Percentiles rank a stretch among this genome's conserved stretches.
Evolutionary conservation across 2,888 invertebrate genomes (phyloP).

Genomic region (Timema cristinae): DNA sequence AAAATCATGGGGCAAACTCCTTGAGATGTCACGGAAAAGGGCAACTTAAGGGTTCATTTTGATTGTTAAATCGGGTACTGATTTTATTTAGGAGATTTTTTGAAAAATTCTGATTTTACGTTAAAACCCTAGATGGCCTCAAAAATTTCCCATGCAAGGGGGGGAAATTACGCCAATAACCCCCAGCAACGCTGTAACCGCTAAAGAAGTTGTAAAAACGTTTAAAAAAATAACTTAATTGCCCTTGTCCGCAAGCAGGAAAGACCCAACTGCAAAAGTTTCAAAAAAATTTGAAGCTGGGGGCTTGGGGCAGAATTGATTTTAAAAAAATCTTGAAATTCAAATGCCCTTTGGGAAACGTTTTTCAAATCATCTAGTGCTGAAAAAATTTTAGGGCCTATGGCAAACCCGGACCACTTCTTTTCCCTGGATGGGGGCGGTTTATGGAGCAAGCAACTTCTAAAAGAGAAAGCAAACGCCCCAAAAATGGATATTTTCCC

Average conservation of each 20-base stretch:
- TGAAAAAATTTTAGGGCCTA: slow-evolving; percentile 25
- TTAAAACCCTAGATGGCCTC: not conserved
- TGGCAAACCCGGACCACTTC: slow-evolving; percentile 25
- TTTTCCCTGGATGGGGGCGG: slow-evolving; percentile 32
- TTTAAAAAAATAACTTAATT: not conserved
- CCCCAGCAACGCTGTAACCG: not conserved
- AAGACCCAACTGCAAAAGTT: not conserved
- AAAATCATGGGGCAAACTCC: not conserved
- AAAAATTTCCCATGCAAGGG: not conserved
- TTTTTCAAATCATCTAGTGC: not conserved
- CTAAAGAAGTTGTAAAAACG: not conserved
- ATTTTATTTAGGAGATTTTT: not conserved
- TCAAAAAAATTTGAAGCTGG: not conserved
- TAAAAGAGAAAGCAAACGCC: slow-evolving; percentile 16
- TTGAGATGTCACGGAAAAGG: not conserved
- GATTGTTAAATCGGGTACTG: not conserved
- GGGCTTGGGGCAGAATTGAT: not conserved
- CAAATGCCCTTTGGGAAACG: not conserved
- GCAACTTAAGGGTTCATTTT: not conserved
- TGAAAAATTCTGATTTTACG: not conserved
- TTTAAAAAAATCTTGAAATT: not conserved
- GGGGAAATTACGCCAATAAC: not conserved
- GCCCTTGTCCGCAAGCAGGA: not conserved
- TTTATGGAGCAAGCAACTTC: slow-evolving; percentile 32
- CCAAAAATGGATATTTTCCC: slow-evolving; percentile 23